phyloP scores from a whole-genome alignment of 2,888 invertebrate genomes.

The Therioaphis trifolii region DNA sequence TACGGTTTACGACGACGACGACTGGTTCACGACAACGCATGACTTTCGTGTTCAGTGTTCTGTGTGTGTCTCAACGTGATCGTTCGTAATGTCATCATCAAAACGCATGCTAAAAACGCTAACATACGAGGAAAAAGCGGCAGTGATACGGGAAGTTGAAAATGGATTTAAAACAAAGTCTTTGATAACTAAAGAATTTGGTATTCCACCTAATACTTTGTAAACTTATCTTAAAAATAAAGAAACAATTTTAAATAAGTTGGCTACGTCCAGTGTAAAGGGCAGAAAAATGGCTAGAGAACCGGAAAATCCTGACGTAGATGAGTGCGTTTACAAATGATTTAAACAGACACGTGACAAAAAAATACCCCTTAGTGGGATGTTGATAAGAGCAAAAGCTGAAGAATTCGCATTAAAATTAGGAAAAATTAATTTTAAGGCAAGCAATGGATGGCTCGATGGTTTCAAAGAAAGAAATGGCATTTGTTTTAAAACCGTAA shows the following conservation, averaged over 20 bases:
- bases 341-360: constrained; percentile 27
- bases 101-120: background rate
- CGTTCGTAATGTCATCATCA: background rate
- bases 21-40: constrained; percentile 17
- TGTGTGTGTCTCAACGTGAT: background rate
- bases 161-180: constrained; percentile 5
- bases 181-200: constrained; percentile 9
- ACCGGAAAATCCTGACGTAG: background rate
- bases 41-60: constrained; percentile 13
- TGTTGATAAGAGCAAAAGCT: constrained; percentile 26
- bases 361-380: background rate
- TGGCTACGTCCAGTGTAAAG: constrained; percentile 18
- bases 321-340: constrained; percentile 13
- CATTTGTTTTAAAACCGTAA: background rate
- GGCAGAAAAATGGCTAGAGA: constrained; percentile 26
- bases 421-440: constrained; percentile 23
- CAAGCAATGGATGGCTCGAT: constrained; percentile 10
- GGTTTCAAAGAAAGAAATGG: background rate
- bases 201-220: too few species aligned
- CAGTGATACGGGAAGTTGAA: constrained; percentile 12
- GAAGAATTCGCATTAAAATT: constrained; percentile 22
- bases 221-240: too few species aligned
- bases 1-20: background rate
- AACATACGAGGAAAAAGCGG: constrained; percentile 17
- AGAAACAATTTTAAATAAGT: background rate